These are phyloP conservation scores for Malacoctenus gilli DNA, from an alignment of 2,797 vertebrate genomes.

Conservation along the genomic window DNA sequence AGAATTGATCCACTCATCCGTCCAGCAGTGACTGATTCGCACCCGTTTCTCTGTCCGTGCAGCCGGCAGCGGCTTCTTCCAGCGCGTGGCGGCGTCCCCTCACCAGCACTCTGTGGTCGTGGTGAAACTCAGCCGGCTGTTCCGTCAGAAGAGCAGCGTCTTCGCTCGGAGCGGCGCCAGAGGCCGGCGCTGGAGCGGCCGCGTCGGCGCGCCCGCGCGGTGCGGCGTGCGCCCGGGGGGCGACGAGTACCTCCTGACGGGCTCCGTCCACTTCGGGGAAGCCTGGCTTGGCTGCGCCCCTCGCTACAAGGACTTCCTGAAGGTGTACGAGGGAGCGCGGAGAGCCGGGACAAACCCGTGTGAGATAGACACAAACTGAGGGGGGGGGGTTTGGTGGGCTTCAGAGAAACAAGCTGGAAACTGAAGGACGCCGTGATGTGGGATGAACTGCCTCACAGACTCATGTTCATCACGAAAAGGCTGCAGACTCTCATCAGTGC, in stretches of 20 bases:
- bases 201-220: conserved; percentile 77
- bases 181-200: conserved; percentile 75
- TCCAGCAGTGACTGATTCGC: too few relatives aligned
- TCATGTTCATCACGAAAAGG: too few relatives aligned
- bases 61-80: conserved; percentile 89
- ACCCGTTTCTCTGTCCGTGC: conserved; percentile 8
- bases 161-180: conserved; percentile 80
- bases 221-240: conserved; percentile 79
- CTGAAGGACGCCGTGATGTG: too few relatives aligned
- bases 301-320: conserved; percentile 89
- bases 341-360: conserved; percentile 88
- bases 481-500: too few relatives aligned
- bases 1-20: too few relatives aligned
- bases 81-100: conserved; percentile 50
- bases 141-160: conserved; percentile 89
- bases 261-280: conserved; percentile 91
- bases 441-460: too few relatives aligned
- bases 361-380: conserved; percentile 84
- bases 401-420: conserved; percentile 7
- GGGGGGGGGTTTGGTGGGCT: too few relatives aligned
- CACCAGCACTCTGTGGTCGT: conserved; percentile 71
- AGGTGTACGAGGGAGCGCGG: conserved; percentile 84
- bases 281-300: conserved; percentile 91
- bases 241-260: conserved; percentile 89
- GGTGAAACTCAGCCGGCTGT: conserved; percentile 84